Percentiles rank a stretch among this genome's conserved stretches.
phyloP scores from a whole-genome alignment of 2,888 invertebrate species.

The Hyppa rectilinea region DNA sequence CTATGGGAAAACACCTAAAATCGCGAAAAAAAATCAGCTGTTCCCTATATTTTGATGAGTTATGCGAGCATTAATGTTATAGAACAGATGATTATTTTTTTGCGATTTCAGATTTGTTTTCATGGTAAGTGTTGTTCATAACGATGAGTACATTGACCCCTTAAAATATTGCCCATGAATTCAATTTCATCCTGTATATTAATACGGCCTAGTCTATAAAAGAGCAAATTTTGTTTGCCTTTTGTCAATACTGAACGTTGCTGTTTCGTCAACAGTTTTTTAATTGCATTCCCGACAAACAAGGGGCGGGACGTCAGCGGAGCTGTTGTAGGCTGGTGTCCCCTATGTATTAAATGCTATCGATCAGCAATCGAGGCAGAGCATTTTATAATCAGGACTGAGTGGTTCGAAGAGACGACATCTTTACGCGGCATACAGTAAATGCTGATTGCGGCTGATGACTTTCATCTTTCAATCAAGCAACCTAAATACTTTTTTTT shows the following conservation, averaged over 20 bases:
- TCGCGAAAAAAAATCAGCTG: too few species aligned
- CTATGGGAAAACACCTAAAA: too few species aligned
- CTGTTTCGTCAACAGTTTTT: background rate
- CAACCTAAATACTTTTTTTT: background rate
- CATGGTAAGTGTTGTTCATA: too few species aligned
- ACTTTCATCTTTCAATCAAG: background rate
- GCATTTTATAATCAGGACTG: background rate
- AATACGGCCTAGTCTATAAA: background rate
- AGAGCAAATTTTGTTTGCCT: background rate
- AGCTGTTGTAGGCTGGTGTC: background rate
- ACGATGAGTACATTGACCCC: too few species aligned
- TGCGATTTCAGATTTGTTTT: too few species aligned
- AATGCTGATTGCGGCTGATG: background rate
- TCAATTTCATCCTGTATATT: too few species aligned
- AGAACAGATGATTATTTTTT: too few species aligned
- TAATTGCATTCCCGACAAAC: background rate
- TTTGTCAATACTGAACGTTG: background rate
- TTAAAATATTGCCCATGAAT: too few species aligned
- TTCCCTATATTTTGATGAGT: too few species aligned
- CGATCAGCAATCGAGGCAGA: background rate
- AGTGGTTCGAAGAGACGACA: background rate
- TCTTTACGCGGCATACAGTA: background rate
- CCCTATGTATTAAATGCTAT: background rate
- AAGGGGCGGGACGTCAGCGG: conserved; percentile 2
- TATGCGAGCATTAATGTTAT: too few species aligned